Evolutionary conservation across 1,140 invertebrate genomes (phyloP), one percentile per base, ranked within the genome.

Genomic region (Cryptotermes secundus): DNA sequence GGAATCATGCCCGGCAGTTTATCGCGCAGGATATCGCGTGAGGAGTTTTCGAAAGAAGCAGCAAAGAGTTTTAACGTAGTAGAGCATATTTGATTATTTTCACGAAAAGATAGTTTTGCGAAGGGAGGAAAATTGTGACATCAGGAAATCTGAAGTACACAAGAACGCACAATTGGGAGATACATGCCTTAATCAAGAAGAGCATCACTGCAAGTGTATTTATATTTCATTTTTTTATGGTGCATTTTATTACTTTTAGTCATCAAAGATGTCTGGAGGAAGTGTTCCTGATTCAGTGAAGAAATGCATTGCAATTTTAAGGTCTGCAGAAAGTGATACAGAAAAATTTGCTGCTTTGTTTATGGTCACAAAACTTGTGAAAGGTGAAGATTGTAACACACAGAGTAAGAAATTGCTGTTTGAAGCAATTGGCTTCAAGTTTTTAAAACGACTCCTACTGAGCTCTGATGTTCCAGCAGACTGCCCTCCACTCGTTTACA

Each of bases 331-430:
- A 84, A 95, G 92, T 87, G 96, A 97, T 89, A 97, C 96, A 0
- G 96, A 98, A 90, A 97, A 97, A 90, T 97, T 98, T 89, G 96
- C 96, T 14, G 96, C 94, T 1, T 90, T 98, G 3, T 97, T 97
- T 88, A 95, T 97, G 94, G 96, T 97, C 38, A 97, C 96, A 0
- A 97, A 97, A 89, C 88, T 97, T 82, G 93, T 97, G 14, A 96
- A 96, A 89, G 93, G 93, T 83, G 95, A 95, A 87, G 94, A 97
- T 86, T 95, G 96, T 87, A 94, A 93, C 85, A 88, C 93, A 3
- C 89, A 90, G 19, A 92, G 93, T 16, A 96, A 96, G 87, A 94
- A 94, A 87, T 90, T 94, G n/a, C 90, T 98, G 0, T 97, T 97
- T 87, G 95, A 97, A 90, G 95, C 95, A 1, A 97, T 98, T 86